A percentile compares a stretch with the other conserved stretches of the same genome.
Evolutionary conservation across 2,797 vertebrate species (phyloP).

Genomic region (Cebuella pygmaea): DNA sequence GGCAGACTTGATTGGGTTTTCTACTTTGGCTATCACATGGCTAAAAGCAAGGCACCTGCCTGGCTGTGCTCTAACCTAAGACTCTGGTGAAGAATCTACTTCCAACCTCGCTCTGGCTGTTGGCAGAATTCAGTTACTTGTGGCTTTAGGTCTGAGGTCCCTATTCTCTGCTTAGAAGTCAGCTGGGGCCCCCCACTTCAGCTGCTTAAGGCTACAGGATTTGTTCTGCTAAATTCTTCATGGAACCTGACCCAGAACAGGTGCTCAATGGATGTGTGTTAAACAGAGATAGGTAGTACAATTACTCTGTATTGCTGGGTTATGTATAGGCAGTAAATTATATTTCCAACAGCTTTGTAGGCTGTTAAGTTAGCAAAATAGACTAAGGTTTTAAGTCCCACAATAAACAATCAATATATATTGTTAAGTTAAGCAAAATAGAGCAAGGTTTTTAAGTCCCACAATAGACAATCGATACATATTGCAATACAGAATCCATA

Average conservation of each 20-base stretch:
- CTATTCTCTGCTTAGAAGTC: background rate
- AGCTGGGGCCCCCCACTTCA: background rate
- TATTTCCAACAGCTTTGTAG: constrained; percentile 54
- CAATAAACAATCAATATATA: constrained; percentile 75
- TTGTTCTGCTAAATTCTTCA: background rate
- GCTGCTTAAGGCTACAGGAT: background rate
- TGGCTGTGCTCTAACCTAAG: background rate
- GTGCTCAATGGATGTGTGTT: background rate
- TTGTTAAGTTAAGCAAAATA: constrained; percentile 66
- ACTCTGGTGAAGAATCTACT: background rate
- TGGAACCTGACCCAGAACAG: background rate
- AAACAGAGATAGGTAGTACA: background rate
- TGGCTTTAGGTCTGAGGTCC: background rate
- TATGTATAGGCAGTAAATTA: constrained; percentile 29
- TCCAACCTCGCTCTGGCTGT: background rate
- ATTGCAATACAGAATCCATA: constrained; percentile 67
- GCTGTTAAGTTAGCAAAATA: constrained; percentile 67
- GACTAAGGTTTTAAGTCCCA: constrained; percentile 74
- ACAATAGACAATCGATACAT: constrained; percentile 75
- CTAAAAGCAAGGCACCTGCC: too few relatives aligned
- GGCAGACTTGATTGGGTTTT: background rate
- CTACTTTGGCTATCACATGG: background rate
- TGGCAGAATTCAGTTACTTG: background rate
- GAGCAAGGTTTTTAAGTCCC: constrained; percentile 74
- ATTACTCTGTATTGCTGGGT: background rate